A percentile compares a stretch with the other conserved stretches of the same genome.
Conservation (phyloP, 2,888 invertebrate species). For the Ectropis crepuscularia region DNA sequence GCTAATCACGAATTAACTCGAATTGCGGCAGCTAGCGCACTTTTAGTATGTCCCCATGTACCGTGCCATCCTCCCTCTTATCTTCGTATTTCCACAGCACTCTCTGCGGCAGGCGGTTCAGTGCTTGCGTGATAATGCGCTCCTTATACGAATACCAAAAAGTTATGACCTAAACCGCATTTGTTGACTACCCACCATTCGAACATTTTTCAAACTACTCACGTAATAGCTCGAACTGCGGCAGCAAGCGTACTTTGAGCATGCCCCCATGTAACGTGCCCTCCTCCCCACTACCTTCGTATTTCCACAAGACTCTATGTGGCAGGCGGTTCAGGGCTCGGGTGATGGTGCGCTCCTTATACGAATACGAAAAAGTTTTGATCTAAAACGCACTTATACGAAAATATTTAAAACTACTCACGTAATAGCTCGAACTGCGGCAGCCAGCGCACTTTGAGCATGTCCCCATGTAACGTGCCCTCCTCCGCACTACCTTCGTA, state of each 20-base stretch:
- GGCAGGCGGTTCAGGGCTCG: slow-evolving; percentile 86
- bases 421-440: slow-evolving; percentile 90
- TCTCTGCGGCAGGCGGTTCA: slow-evolving; percentile 87
- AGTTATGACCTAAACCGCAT: no score
- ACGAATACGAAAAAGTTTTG: slow-evolving; percentile 48
- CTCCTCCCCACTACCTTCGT: slow-evolving; percentile 83
- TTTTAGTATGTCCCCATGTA: slow-evolving; percentile 81
- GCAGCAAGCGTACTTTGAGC: slow-evolving; percentile 87
- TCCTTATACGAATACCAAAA: slow-evolving; percentile 74
- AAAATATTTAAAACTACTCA: slow-evolving; percentile 68
- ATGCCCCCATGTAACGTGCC: slow-evolving; percentile 78
- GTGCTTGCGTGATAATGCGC: slow-evolving; percentile 85
- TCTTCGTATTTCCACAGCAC: slow-evolving; percentile 93
- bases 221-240: slow-evolving; percentile 90
- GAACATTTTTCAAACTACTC: slow-evolving; percentile 59
- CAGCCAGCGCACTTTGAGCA: slow-evolving; percentile 87
- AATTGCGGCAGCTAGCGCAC: slow-evolving; percentile 90
- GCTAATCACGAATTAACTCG: slow-evolving; percentile 88
- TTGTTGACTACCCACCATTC: no score
- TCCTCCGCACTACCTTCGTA: slow-evolving; percentile 78
- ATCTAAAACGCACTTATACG: no score
- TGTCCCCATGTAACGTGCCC: slow-evolving; percentile 72
- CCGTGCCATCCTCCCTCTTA: slow-evolving; percentile 66
- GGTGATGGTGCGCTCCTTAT: slow-evolving; percentile 86
- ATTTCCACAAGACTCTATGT: slow-evolving; percentile 92